Evolutionary conservation across 2,888 invertebrate genomes (phyloP).

Genomic region (Melinaea menophilus): DNA sequence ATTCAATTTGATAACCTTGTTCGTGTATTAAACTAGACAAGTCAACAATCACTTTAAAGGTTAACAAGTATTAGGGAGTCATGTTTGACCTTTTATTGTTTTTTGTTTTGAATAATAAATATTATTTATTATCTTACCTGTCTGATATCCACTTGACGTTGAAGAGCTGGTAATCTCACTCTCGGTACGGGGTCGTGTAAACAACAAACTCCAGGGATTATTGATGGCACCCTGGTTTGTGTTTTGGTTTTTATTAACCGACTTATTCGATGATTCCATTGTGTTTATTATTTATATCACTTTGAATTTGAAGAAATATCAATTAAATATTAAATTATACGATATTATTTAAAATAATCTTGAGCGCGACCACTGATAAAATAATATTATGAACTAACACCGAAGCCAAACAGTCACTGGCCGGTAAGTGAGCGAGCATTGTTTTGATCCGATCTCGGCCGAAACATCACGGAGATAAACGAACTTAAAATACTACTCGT

Average conservation of each 20-base stretch:
- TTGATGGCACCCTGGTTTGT: conserved; percentile 47
- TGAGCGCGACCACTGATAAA: conserved; percentile 52
- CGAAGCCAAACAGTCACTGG: conserved; percentile 44
- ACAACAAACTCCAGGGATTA: conserved; percentile 68
- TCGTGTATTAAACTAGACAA: conserved; percentile 10
- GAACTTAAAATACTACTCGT: conserved; percentile 49
- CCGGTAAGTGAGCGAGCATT: conserved; percentile 39
- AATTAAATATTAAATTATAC: conserved; percentile 5
- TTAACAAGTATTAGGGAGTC: conserved; percentile 15
- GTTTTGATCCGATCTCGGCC: conserved; percentile 64
- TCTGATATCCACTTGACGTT: conserved; percentile 50
- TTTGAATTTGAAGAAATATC: not conserved
- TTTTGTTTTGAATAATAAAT: not conserved
- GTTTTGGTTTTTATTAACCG: conserved; percentile 46
- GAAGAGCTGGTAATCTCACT: conserved; percentile 68
- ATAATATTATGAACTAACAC: conserved; percentile 47
- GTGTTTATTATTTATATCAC: conserved; percentile 3
- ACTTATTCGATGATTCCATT: conserved; percentile 61
- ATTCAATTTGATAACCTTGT: not conserved
- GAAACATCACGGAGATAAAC: conserved; percentile 57
- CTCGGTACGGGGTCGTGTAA: conserved; percentile 62
- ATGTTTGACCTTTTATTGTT: not conserved
- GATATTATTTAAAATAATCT: conserved; percentile 33
- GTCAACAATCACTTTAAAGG: conserved; percentile 24
- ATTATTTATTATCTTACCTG: conserved; percentile 47